Evolutionary conservation across 2,113 vertebrate species (phyloP), one percentile per base, ranked within the genome.

Genomic region (Melospiza melodia): DNA sequence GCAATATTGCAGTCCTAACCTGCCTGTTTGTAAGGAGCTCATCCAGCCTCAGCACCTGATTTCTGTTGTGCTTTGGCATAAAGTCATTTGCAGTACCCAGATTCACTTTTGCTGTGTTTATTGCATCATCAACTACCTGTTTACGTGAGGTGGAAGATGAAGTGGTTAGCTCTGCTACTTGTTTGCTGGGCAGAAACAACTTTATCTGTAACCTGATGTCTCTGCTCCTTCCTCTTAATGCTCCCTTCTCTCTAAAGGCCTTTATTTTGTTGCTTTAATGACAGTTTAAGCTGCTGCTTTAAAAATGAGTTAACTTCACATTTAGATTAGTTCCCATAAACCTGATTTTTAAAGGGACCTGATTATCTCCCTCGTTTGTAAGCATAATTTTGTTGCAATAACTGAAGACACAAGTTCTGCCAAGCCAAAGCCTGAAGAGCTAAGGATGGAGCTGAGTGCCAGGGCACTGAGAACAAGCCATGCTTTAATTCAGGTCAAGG

Each of bases 321-420:
- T 96, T 96, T 93, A 95, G 88, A 90, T 94, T 92, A 86, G 79
- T 67, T 89, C 85, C 63, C 84, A 91, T 94, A 97, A 96, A 95
- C 87, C 68, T 74, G 87, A 44, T 88, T 87, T 96, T 96, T 94
- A 96, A 93, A 90, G 80, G 81, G 28, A 77, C 75, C 35, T 55
- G 46, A 82, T 95, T 91, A 94, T 91, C 59, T 83, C 84, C 71
- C 81, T 87, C 1, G 0, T 94, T 91, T 95, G 84, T 85, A 94
- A 91, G 69, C 67, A 55, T 69, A 35, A 69, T 95, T 95, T 85
- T 80, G 46, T 69, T 74, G 63, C 52, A 73, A 23, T 90, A 91
- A 76, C 75, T 48, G 58, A 58, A 65, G 58, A 59, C 30, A 55
- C 16, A 44, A 63, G 78, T 75, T 86, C 33, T 91, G 72, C 59